Evolutionary conservation across 2,113 vertebrate species (phyloP), one percentile per base, ranked within the genome.

Genomic region (Puntigrus tetrazona): DNA sequence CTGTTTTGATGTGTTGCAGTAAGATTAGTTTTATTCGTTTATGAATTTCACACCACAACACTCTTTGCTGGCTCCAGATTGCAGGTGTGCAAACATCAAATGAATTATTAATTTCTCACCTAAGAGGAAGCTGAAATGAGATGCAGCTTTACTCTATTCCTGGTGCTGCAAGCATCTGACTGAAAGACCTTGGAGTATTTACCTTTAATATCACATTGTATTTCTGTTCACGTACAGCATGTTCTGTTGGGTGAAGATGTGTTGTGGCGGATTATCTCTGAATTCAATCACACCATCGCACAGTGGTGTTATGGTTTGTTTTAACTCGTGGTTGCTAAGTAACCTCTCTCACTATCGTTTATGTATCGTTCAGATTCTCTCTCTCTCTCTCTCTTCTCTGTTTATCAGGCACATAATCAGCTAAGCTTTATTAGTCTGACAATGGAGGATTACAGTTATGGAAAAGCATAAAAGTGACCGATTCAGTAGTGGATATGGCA

Each of bases 31-130:
- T 11, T 34, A 50, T 67, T 74, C 7, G 10, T 31, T 41, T 47
- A 59, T 47, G 38, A 52, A 69, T 55, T 70, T 69, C 43, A 65
- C 38, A 59, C 31, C 5, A n/a, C 10, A 11, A 41, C 4, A 4
- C 34, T 69, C 31, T 86, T 73, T 85, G 55, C 72, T 81, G 10
- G 22, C 47, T 20, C 13, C 34, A 38, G 34, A 59, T 82, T 76
- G 77, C 45, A 86, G 79, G 87, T 86, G 78, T 80, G 83, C 70
- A 69, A 84, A 29, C 34, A 59, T 67, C 57, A 61, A 75, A 82
- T 90, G 72, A 84, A 88, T 90, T 61, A 88, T 86, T 83, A 61
- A 87, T 86, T 75, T 41, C 73, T 61, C 74, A 67, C 69, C 84
- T 81, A 55, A 5, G 22, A 82, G 75, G 87, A 78, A 84, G 85